Evolutionary conservation across 2,888 invertebrate species (phyloP).

Genomic region (Psylliodes chrysocephalus): DNA sequence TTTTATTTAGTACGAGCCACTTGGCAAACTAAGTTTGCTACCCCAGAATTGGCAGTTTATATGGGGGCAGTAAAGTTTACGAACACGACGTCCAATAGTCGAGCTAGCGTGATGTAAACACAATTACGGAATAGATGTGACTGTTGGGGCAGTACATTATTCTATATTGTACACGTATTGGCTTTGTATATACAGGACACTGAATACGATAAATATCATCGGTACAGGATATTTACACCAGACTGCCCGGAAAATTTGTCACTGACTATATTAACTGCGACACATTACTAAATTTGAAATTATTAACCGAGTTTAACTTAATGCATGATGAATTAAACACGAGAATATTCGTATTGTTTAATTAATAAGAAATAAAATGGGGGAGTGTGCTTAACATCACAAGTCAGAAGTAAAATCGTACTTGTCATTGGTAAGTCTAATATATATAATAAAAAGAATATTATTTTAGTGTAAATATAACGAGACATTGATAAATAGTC

Average conservation of each 20-base stretch:
- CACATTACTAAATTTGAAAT: slow-evolving; percentile 35
- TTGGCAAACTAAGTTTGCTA: slow-evolving; percentile 53
- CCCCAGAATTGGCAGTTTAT: slow-evolving; percentile 53
- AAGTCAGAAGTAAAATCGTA: too few relatives aligned
- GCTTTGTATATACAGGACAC: slow-evolving; percentile 45
- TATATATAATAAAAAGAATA: too few relatives aligned
- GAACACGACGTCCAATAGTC: slow-evolving; percentile 50
- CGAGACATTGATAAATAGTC: too few relatives aligned
- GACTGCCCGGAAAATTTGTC: slow-evolving; percentile 43
- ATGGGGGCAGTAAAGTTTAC: slow-evolving; percentile 52
- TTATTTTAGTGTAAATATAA: too few relatives aligned
- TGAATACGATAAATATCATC: slow-evolving; percentile 42
- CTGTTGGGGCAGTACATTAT: slow-evolving; percentile 54
- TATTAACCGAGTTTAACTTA: slow-evolving; percentile 24
- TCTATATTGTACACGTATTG: slow-evolving; percentile 53
- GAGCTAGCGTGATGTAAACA: slow-evolving; percentile 54
- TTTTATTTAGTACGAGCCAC: slow-evolving; percentile 51
- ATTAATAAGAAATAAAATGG: too few relatives aligned
- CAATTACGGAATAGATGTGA: slow-evolving; percentile 56
- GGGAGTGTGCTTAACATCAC: too few relatives aligned
- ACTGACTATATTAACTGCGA: slow-evolving; percentile 39
- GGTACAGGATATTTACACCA: slow-evolving; percentile 37
- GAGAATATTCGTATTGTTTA: too few relatives aligned
- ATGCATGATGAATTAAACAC: too few relatives aligned
- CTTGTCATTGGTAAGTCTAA: too few relatives aligned